Conservation (phyloP, 2,888 invertebrate species). For the Hanleya hanleyi region DNA sequence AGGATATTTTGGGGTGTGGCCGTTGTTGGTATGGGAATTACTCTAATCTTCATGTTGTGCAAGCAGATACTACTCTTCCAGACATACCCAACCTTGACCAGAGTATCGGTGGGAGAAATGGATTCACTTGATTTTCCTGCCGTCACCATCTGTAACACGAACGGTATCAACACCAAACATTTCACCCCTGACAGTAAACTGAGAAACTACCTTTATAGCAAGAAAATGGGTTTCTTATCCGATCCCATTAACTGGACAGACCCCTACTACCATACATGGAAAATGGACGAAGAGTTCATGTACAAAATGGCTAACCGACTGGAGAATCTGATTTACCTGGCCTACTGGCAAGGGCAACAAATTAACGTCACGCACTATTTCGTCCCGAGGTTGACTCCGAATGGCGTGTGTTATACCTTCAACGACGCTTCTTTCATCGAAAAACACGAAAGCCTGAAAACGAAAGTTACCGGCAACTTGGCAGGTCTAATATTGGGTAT, state of each 20-base stretch:
- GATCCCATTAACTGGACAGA: slow-evolving; percentile 20
- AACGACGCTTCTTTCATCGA: slow-evolving; percentile 4
- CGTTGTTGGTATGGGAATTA: slow-evolving; percentile 23
- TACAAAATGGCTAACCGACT: not conserved
- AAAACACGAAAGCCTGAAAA: not conserved
- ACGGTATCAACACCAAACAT: slow-evolving; percentile 13
- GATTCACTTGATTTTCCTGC: slow-evolving; percentile 29
- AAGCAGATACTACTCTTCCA: slow-evolving; percentile 19
- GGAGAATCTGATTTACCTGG: not conserved
- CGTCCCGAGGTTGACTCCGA: slow-evolving; percentile 21
- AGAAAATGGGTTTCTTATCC: not conserved
- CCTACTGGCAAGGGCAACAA: slow-evolving; percentile 5
- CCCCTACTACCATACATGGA: slow-evolving; percentile 10
- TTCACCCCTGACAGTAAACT: slow-evolving; percentile 5
- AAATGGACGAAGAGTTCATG: slow-evolving; percentile 6
- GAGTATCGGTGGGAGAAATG: slow-evolving; percentile 20
- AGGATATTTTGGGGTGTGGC: slow-evolving; percentile 35
- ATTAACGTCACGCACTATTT: slow-evolving; percentile 12
- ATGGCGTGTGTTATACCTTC: slow-evolving; percentile 35
- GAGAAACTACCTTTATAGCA: slow-evolving; percentile 17
- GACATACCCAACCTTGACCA: slow-evolving; percentile 25
- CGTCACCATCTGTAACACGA: slow-evolving; percentile 34
- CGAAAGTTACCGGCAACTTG: slow-evolving; percentile 27
- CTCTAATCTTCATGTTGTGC: slow-evolving; percentile 20
- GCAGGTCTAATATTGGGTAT: slow-evolving; percentile 26